Conservation (phyloP, 2,113 vertebrate species). For the Callithrix jacchus region DNA sequence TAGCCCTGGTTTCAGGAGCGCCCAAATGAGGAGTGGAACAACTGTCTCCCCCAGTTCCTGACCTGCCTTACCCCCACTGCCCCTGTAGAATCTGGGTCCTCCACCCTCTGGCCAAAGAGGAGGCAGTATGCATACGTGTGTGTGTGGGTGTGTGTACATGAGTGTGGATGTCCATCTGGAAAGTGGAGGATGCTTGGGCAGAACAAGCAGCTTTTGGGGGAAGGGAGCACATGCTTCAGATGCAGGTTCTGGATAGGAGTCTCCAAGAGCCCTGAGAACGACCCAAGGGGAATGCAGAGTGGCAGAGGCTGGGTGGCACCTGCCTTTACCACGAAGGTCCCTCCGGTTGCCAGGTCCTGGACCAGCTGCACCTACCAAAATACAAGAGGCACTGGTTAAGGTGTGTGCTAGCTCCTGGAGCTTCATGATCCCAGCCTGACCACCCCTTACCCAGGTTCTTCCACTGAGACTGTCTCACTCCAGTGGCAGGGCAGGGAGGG, state of each 20-base stretch:
- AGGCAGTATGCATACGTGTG: not conserved
- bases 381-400: constrained; percentile 52
- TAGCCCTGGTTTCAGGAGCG: not conserved
- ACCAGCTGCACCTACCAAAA: constrained; percentile 91
- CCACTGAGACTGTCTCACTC: not conserved
- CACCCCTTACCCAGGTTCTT: not conserved
- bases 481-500: not conserved
- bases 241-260: not conserved
- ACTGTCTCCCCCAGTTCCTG: not conserved
- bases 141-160: not conserved
- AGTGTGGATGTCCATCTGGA: not conserved
- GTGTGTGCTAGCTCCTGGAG: not conserved
- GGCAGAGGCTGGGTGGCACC: constrained; percentile 57
- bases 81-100: not conserved
- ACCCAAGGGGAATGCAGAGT: not conserved
- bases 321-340: constrained; percentile 96
- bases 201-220: not conserved
- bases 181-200: not conserved
- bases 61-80: rapidly evolving
- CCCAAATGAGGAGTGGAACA: not conserved
- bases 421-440: not conserved
- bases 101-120: not conserved
- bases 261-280: not conserved
- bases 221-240: not conserved
- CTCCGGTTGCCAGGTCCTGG: constrained; percentile 91